phyloP scores from a whole-genome alignment of 2,113 vertebrate genomes.

The Ascaphus truei region DNA sequence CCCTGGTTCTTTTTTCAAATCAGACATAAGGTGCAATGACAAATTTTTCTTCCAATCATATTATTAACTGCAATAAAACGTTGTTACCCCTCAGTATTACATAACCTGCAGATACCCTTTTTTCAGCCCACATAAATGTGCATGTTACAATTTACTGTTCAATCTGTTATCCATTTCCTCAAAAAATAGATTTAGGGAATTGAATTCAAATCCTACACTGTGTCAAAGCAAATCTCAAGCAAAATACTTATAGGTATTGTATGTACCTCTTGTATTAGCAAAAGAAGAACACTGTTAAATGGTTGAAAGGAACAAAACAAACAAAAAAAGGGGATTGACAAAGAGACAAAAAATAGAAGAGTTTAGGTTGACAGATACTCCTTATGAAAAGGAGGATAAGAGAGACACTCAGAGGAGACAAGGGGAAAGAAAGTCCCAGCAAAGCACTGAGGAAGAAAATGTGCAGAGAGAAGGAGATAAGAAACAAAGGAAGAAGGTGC shows the following conservation, averaged over 20 bases:
- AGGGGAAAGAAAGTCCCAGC: background rate
- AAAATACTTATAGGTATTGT: background rate
- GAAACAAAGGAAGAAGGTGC: too few relatives aligned
- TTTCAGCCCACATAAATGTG: too few relatives aligned
- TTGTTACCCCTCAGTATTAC: too few relatives aligned
- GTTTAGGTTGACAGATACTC: background rate
- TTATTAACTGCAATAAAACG: too few relatives aligned
- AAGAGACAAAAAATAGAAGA: constrained; percentile 1
- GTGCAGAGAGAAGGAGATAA: background rate
- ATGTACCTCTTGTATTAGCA: background rate
- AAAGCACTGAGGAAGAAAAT: background rate
- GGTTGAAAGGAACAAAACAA: constrained; percentile 1
- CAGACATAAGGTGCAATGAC: too few relatives aligned
- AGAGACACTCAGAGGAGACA: constrained; percentile 19
- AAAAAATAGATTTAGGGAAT: too few relatives aligned
- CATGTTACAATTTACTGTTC: too few relatives aligned
- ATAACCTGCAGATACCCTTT: too few relatives aligned
- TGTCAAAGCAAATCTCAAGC: background rate
- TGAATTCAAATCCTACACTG: background rate
- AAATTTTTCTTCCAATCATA: too few relatives aligned
- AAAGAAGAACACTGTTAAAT: constrained; percentile 10
- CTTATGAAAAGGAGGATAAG: constrained; percentile 15
- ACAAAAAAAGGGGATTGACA: constrained; percentile 1
- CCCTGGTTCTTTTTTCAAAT: too few relatives aligned
- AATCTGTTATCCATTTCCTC: too few relatives aligned